A percentile compares a stretch with the other conserved stretches of the same genome.
phyloP scores from a whole-genome alignment of 2,888 invertebrate species.

The Calameuta pallipes region DNA sequence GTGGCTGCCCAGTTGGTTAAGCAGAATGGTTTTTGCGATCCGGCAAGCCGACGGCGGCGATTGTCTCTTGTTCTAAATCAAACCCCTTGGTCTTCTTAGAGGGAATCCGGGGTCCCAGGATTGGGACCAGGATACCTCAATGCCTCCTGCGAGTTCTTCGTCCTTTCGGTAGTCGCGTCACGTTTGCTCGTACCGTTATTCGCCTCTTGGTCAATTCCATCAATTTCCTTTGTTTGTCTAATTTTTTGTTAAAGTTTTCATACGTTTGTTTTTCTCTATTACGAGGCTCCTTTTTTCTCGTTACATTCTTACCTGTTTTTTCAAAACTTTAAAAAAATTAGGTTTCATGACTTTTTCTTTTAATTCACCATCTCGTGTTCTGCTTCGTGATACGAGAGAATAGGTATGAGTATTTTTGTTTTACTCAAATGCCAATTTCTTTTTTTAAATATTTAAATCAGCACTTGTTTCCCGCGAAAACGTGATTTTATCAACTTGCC shows the following conservation, averaged over 20 bases:
- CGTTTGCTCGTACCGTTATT: background rate
- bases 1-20: slow-evolving; percentile 30
- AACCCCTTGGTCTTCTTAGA: slow-evolving; percentile 28
- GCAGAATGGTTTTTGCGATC: slow-evolving; percentile 39
- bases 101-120: background rate
- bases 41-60: slow-evolving; percentile 34
- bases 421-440: too few species aligned
- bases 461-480: background rate
- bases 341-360: background rate
- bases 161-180: background rate
- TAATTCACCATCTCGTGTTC: background rate
- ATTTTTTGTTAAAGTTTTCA: background rate
- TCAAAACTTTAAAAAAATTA: too few species aligned
- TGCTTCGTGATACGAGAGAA: background rate
- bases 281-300: background rate
- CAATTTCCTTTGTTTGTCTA: background rate
- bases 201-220: background rate
- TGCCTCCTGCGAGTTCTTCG: background rate
- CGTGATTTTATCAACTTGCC: background rate
- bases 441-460: background rate
- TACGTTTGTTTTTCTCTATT: background rate
- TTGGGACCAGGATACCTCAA: background rate
- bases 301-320: background rate
- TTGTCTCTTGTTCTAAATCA: slow-evolving; percentile 44
- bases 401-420: background rate